Percentiles rank a stretch among this genome's conserved stretches.
phyloP scores from a whole-genome alignment of 2,888 invertebrate species.

The Aricia artaxerxes region DNA sequence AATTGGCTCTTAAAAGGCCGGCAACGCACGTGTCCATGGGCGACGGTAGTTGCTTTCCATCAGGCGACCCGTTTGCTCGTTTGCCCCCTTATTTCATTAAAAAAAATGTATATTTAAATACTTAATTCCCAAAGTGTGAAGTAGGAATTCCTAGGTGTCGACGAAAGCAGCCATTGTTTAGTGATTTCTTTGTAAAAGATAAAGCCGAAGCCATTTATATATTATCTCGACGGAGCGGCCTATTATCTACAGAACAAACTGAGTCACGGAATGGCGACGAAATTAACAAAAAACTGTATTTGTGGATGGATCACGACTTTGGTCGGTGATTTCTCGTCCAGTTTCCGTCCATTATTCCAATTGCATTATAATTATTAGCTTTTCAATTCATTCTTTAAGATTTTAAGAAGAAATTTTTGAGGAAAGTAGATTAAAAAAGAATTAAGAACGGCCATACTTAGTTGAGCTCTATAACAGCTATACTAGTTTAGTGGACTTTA shows the following conservation, averaged over 20 bases:
- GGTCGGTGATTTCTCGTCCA: not conserved
- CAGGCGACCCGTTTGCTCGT: no score
- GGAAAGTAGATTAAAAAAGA: not conserved
- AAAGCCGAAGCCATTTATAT: conserved; percentile 10
- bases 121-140: not conserved
- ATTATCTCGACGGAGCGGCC: not conserved
- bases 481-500: no score
- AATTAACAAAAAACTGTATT: conserved; percentile 12
- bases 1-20: no score
- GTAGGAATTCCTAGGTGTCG: not conserved
- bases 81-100: no score
- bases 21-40: no score
- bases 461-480: not conserved
- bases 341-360: not conserved
- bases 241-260: conserved; percentile 18
- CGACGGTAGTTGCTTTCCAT: no score
- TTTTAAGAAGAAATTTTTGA: not conserved
- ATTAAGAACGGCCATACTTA: not conserved
- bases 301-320: conserved; percentile 10
- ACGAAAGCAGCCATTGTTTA: not conserved
- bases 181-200: not conserved
- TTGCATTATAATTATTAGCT: not conserved
- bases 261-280: conserved; percentile 30
- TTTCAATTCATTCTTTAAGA: not conserved
- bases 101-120: not conserved